A percentile compares a stretch with the other conserved stretches of the same genome.
phyloP scores from a whole-genome alignment of 2,888 invertebrate genomes.

The Eupsilia transversa region DNA sequence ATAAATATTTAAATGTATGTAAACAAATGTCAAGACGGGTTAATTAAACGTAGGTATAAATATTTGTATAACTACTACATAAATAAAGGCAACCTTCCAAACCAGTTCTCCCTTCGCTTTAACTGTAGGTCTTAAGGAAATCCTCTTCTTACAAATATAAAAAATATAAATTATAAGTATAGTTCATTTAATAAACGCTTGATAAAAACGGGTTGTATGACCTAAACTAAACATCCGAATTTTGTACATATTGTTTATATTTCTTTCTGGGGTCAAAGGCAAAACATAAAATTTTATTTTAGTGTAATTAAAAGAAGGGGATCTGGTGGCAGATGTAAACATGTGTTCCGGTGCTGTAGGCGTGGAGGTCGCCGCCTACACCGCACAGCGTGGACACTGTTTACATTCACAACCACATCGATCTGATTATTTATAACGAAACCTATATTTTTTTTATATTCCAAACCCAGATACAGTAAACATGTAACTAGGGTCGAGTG shows the following conservation, averaged over 20 bases:
- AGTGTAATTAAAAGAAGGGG: conserved; percentile 73
- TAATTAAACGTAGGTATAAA: conserved; percentile 53
- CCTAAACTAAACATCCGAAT: conserved; percentile 32
- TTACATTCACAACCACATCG: conserved; percentile 78
- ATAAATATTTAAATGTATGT: conserved; percentile 50
- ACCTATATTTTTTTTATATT: conserved; percentile 52
- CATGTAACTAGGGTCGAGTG: conserved; percentile 16
- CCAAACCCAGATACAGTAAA: conserved; percentile 10
- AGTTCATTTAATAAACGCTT: conserved; percentile 2
- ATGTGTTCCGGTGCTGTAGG: conserved; percentile 85
- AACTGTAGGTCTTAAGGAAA: conserved; percentile 61
- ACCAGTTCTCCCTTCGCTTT: conserved; percentile 70
- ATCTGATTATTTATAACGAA: conserved; percentile 78
- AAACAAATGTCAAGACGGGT: conserved; percentile 44
- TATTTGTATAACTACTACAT: conserved; percentile 62
- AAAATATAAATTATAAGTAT: conserved; percentile 16
- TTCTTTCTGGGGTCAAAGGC: conserved; percentile 47
- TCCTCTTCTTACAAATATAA: conserved; percentile 58
- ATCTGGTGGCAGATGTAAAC: conserved; percentile 81
- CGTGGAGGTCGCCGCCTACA: conserved; percentile 84
- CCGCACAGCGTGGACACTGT: conserved; percentile 72
- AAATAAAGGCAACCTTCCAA: conserved; percentile 70
- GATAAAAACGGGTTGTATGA: background rate
- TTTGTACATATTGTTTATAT: conserved; percentile 41
- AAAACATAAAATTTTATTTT: conserved; percentile 59